Percentiles rank a stretch among this genome's conserved stretches.
phyloP scores from a whole-genome alignment of 2,888 invertebrate genomes.

The Platypus cylindrus region DNA sequence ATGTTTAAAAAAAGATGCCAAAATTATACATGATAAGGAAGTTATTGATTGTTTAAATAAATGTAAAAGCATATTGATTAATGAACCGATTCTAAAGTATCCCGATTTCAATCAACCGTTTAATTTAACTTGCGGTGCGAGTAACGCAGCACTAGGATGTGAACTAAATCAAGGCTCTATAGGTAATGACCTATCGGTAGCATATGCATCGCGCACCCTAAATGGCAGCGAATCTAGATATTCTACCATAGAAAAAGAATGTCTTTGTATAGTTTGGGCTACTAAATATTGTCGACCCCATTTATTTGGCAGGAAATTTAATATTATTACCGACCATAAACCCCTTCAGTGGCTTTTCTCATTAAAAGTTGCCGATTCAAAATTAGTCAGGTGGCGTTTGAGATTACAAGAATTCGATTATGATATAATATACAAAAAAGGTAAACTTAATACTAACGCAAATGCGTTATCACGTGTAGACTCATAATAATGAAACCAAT shows the following conservation, averaged over 20 bases:
- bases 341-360: too few species aligned
- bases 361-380: too few species aligned
- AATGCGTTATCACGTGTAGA: too few species aligned
- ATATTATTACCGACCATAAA: conserved; percentile 1
- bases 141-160: conserved; percentile 11
- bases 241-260: conserved; percentile 14
- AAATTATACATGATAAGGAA: conserved; percentile 12
- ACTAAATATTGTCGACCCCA: conserved; percentile 9
- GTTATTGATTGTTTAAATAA: conserved; percentile 7
- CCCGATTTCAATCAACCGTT: conserved; percentile 15
- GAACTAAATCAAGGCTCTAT: conserved; percentile 15
- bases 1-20: conserved; percentile 11
- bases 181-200: conserved; percentile 11
- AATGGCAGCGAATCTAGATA: conserved; percentile 12
- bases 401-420: too few species aligned
- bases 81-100: conserved; percentile 9
- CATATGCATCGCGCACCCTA: conserved; percentile 15
- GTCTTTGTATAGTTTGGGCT: conserved; percentile 9
- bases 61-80: conserved; percentile 10
- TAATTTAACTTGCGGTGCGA: conserved; percentile 11
- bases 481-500: too few species aligned
- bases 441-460: too few species aligned
- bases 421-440: too few species aligned
- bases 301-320: conserved; percentile 9
- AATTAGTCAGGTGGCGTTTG: background rate